Conservation (phyloP, 2,113 vertebrate genomes). For the Meleagris gallopavo region DNA sequence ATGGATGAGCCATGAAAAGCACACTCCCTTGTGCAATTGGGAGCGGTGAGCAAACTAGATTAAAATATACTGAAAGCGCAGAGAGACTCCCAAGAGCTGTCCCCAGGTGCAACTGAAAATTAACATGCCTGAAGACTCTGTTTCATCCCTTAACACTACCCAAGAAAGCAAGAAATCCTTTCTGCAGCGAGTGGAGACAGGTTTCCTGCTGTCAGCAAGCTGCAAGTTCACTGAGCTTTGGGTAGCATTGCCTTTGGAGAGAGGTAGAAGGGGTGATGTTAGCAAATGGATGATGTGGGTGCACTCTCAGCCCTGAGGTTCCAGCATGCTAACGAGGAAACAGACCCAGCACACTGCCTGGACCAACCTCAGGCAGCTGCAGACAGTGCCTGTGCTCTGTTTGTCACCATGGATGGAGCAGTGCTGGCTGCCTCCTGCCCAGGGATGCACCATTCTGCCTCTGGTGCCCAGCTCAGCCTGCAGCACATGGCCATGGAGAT, state of each 20-base stretch:
- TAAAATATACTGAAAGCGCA: background rate
- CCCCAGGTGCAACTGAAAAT: background rate
- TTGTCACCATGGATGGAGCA: rapidly evolving
- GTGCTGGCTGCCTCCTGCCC: background rate
- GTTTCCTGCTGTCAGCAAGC: background rate
- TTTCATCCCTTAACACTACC: rapidly evolving
- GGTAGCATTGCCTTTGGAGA: background rate
- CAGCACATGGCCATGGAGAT: rapidly evolving
- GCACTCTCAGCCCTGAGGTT: rapidly evolving
- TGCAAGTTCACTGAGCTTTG: rapidly evolving
- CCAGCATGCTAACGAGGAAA: rapidly evolving
- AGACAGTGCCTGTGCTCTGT: background rate
- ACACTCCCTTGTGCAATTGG: background rate
- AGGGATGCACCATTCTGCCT: background rate
- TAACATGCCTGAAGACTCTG: background rate
- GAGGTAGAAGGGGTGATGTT: background rate
- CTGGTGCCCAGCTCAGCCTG: background rate
- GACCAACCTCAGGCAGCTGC: background rate
- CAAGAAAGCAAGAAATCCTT: background rate
- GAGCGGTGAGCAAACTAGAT: rapidly evolving
- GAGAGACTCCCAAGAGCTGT: background rate
- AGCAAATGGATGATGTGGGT: rapidly evolving
- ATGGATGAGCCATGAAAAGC: background rate
- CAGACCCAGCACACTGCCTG: background rate
- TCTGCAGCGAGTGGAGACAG: background rate